phyloP scores from a whole-genome alignment of 2,797 vertebrate species.

The Apogon talboti region DNA sequence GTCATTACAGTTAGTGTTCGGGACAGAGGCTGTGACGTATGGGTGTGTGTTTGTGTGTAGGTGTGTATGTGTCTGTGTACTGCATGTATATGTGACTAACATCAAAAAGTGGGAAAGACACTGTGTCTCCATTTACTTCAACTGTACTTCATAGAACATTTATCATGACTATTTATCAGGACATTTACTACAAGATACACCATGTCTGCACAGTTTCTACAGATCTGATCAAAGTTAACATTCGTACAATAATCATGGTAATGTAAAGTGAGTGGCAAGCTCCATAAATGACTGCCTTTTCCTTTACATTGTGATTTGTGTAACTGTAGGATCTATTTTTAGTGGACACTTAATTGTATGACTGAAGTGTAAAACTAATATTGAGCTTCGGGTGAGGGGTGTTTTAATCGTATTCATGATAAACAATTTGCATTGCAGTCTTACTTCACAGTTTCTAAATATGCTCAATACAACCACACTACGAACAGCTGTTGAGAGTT shows the following conservation, averaged over 20 bases:
- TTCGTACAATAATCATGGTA: not conserved
- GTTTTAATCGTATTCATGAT: too few relatives aligned
- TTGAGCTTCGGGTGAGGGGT: too few relatives aligned
- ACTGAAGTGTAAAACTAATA: too few relatives aligned
- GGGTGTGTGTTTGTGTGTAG: constrained; percentile 9
- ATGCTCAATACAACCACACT: too few relatives aligned
- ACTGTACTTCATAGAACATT: constrained; percentile 27
- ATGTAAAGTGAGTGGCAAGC: not conserved
- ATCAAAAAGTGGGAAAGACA: constrained; percentile 47
- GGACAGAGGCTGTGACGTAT: not conserved
- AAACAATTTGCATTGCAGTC: too few relatives aligned
- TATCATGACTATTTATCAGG: constrained; percentile 29
- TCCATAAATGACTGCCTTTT: not conserved
- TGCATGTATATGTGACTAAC: constrained; percentile 28
- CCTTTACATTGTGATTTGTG: too few relatives aligned
- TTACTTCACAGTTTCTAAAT: too few relatives aligned
- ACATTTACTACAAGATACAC: constrained; percentile 22
- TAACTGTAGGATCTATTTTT: too few relatives aligned
- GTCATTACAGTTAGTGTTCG: constrained; percentile 15
- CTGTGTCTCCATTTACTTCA: constrained; percentile 32
- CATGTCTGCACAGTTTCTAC: constrained; percentile 6
- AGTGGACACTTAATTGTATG: too few relatives aligned
- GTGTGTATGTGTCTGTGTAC: constrained; percentile 12
- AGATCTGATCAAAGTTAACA: constrained; percentile 2
- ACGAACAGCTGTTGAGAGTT: too few relatives aligned